These are phyloP conservation scores for Pedetes capensis DNA, from an alignment of 2,113 vertebrate genomes.

Conservation along the genomic window DNA sequence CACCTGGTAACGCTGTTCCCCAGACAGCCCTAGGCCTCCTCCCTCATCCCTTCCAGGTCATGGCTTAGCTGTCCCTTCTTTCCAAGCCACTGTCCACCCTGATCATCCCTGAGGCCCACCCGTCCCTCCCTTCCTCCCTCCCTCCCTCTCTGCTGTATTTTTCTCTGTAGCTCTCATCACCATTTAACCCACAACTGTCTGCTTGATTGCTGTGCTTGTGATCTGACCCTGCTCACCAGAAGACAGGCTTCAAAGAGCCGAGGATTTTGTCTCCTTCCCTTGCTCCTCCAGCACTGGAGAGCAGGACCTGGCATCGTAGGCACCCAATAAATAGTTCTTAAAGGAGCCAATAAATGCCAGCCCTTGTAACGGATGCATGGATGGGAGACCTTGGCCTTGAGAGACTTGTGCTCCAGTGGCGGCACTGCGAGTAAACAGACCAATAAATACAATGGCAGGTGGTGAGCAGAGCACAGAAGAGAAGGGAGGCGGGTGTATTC, in stretches of 20 bases:
- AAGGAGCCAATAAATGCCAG: not conserved
- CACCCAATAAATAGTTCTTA: not conserved
- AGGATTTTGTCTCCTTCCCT: not conserved
- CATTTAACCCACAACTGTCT: not conserved
- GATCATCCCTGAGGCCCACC: not conserved
- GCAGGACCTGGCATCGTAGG: not conserved
- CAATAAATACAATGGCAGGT: not conserved
- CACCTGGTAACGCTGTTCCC: not conserved
- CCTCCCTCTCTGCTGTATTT: not conserved
- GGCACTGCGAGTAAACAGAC: not conserved
- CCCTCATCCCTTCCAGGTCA: not conserved
- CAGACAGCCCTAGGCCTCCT: accelerated
- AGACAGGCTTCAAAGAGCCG: not conserved
- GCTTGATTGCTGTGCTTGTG: not conserved
- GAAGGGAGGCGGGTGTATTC: not conserved
- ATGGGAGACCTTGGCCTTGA: not conserved
- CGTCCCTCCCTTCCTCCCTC: not conserved
- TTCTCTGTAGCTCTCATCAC: not conserved
- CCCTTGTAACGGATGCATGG: not conserved
- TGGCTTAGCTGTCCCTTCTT: not conserved
- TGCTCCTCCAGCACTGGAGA: not conserved
- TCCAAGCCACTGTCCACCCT: not conserved
- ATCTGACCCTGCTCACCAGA: not conserved
- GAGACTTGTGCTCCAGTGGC: accelerated
- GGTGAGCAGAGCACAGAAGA: not conserved